Percentiles rank a stretch among this genome's conserved stretches.
phyloP scores from a whole-genome alignment of 2,113 vertebrate genomes.

The Neolamprologus tretocephalus region DNA sequence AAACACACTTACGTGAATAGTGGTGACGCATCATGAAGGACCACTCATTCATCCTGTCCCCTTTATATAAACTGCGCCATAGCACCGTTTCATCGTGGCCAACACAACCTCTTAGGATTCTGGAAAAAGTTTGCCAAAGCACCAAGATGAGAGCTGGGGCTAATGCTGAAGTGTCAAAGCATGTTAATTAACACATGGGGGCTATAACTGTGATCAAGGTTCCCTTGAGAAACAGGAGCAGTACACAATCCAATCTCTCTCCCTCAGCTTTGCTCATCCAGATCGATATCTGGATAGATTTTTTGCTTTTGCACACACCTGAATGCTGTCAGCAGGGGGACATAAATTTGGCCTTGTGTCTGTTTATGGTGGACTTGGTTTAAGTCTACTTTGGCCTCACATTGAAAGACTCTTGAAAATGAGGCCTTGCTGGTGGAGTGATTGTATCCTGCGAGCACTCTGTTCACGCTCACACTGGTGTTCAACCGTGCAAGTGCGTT shows the following conservation, averaged over 20 bases:
- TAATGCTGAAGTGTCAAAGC: conserved; percentile 64
- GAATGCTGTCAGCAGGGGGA: conserved; percentile 61
- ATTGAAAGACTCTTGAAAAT: conserved; percentile 56
- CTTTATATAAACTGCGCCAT: conserved; percentile 29
- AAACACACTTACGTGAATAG: neutral
- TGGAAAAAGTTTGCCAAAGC: conserved; percentile 52
- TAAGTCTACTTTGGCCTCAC: conserved; percentile 38
- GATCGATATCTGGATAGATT: conserved; percentile 67
- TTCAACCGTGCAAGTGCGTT: neutral
- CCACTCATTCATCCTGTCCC: neutral
- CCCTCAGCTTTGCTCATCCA: conserved; percentile 40
- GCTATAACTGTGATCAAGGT: conserved; percentile 66
- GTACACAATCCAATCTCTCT: conserved; percentile 50
- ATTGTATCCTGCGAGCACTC: neutral
- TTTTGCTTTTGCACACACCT: conserved; percentile 69
- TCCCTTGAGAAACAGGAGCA: conserved; percentile 51
- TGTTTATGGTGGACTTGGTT: conserved; percentile 55
- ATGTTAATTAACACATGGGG: conserved; percentile 71
- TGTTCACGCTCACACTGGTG: neutral
- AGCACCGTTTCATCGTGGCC: conserved; percentile 36
- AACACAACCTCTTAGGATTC: conserved; percentile 27
- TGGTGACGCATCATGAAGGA: neutral
- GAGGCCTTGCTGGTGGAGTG: conserved; percentile 10
- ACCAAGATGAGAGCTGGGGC: conserved; percentile 53
- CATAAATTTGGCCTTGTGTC: conserved; percentile 48